Base-by-base conservation (phyloP, 2,797 vertebrate genomes). In the Darevskia mixta region DNA sequence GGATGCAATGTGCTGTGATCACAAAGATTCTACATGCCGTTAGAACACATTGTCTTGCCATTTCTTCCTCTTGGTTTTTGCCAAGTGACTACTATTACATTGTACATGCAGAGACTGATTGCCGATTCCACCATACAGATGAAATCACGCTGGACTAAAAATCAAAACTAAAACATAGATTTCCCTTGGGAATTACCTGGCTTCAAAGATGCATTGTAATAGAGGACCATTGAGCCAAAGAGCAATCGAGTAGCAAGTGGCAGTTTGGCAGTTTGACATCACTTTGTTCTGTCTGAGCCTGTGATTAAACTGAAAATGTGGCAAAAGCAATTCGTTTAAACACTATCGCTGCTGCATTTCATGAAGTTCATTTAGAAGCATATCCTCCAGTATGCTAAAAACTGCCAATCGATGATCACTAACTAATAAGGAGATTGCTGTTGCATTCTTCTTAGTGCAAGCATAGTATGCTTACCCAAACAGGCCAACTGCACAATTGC, bases 401-500 rank as follows among this genome's bases (percentile, higher is more conserved):
- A 72, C 86, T 90, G 85, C 89, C 79, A 38, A 35, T 88, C 89
- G 20, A 3, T 67, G 6, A 83, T 87, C 27, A 0, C 81, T 80
- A 85, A 49, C 86, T 80, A 86, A 61, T 87, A 8, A 64, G 67
- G 49, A 85, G 72, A 20, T 76, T 27, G 41, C 23, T 80, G 3
- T 3, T 91, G 35, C 85, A 86, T 58, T 86, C 81, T 85, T 66
- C 92, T 90, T 29, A 7, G 43, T 41, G 5, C 38, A 75, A 43
- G 11, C 1, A 4, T 86, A 69, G 15, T 43, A 77, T 61, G 86
- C 90, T 90, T 84, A 78, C 89, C 86, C 87, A 91, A 91, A 81
- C 91, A 86, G 83, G 66, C 55, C 58, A 23, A 83, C 88, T 86
- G 0, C 49, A 83, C 82, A 90, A 87, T 82, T 83, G 83, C 91